A percentile compares a stretch with the other conserved stretches of the same genome.
Evolutionary conservation across 2,888 invertebrate species (phyloP).

Genomic region (Cataglyphis livida): DNA sequence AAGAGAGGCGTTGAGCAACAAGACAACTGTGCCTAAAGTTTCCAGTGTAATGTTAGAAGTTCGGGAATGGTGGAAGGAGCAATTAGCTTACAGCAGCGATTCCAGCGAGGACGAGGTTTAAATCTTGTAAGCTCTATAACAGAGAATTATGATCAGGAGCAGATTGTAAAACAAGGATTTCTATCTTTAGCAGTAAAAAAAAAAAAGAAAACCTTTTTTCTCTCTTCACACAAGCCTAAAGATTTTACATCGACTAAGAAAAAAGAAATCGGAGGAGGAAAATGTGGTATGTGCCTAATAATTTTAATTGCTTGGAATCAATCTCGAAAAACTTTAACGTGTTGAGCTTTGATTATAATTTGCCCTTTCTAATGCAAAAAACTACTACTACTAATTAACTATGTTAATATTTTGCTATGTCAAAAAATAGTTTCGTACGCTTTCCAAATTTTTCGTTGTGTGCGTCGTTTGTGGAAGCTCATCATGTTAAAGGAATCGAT

Average conservation of each 20-base stretch:
- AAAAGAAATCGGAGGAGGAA: not conserved
- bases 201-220: conserved; percentile 23
- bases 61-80: conserved; percentile 94
- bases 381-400: not conserved
- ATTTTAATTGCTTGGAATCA: conserved; percentile 39
- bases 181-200: conserved; percentile 9
- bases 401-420: conserved; percentile 34
- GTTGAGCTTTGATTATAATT: conserved; percentile 17
- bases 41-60: conserved; percentile 90
- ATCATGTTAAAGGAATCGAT: conserved; percentile 33
- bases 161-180: conserved; percentile 22
- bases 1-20: conserved; percentile 85
- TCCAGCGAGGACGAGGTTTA: conserved; percentile 88
- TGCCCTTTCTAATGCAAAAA: not conserved
- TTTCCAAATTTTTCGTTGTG: conserved; percentile 1
- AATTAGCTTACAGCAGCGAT: conserved; percentile 88
- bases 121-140: not conserved
- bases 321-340: conserved; percentile 27
- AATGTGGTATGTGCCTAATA: conserved; percentile 54
- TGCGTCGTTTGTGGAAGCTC: conserved; percentile 19
- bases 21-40: conserved; percentile 86
- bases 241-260: conserved; percentile 10
- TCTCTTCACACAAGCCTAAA: conserved; percentile 29
- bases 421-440: not conserved
- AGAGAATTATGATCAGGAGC: not conserved